Percentiles rank a stretch among this genome's conserved stretches.
These are phyloP conservation scores for Paraplagusia blochii DNA, from an alignment of 2,113 vertebrate genomes.

Conservation along the genomic window DNA sequence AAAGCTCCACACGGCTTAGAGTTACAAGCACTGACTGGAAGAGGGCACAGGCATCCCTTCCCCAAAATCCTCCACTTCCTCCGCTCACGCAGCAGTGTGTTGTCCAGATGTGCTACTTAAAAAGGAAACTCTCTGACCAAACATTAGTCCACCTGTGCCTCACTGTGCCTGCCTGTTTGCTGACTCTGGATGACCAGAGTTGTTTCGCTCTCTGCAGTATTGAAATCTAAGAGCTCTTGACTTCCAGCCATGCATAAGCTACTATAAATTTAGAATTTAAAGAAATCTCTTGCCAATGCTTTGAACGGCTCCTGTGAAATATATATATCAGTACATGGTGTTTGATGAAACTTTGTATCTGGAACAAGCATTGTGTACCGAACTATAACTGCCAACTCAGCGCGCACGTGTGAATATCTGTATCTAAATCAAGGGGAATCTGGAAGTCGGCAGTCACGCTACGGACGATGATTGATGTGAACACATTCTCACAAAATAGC, in stretches of 20 bases:
- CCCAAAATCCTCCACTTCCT: constrained; percentile 49
- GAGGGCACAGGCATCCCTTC: constrained; percentile 28
- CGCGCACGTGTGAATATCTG: constrained; percentile 20
- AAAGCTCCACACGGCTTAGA: constrained; percentile 34
- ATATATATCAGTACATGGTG: constrained; percentile 17
- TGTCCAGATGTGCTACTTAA: constrained; percentile 14
- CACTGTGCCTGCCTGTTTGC: constrained; percentile 5
- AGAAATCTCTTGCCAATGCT: constrained; percentile 10
- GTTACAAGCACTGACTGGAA: constrained; percentile 48
- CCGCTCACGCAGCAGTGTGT: constrained; percentile 12
- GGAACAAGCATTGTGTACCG: constrained; percentile 1
- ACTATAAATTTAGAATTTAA: constrained; percentile 8
- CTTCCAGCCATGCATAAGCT: constrained; percentile 5
- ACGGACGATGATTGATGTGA: constrained; percentile 33
- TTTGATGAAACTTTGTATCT: constrained; percentile 21
- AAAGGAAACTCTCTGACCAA: constrained; percentile 22
- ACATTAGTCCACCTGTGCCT: constrained; percentile 25
- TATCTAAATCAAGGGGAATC: constrained; percentile 13
- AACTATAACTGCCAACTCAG: constrained; percentile 31
- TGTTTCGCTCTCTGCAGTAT: constrained; percentile 13
- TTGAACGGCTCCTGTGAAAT: constrained; percentile 19
- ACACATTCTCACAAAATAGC: constrained; percentile 20
- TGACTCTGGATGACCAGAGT: constrained; percentile 1
- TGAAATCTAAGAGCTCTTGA: constrained; percentile 7
- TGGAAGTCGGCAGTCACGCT: constrained; percentile 29